phyloP scores from a whole-genome alignment of 2,797 vertebrate species.

The Toxotes lorentzi region DNA sequence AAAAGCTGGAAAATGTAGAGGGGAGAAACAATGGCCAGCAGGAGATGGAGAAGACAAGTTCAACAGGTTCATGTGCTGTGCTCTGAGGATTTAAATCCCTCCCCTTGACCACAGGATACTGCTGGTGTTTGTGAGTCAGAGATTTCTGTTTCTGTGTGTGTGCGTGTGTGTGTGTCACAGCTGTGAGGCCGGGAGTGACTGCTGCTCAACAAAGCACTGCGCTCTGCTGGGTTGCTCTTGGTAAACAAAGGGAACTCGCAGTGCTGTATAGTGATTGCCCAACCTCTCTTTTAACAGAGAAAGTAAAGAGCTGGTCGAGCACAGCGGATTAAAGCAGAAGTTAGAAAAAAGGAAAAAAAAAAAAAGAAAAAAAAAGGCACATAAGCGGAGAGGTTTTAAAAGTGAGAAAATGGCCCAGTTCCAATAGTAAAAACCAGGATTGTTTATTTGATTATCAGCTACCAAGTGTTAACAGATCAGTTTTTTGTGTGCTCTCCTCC shows the following conservation, averaged over 20 bases:
- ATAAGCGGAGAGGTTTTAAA: constrained; percentile 20
- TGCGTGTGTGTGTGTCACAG: constrained; percentile 76
- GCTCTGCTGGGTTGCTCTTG: constrained; percentile 82
- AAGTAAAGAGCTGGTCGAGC: constrained; percentile 63
- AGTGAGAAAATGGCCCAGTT: constrained; percentile 34
- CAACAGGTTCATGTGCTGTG: constrained; percentile 83
- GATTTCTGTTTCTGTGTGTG: constrained; percentile 71
- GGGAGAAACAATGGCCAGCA: constrained; percentile 75
- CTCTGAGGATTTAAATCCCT: constrained; percentile 82
- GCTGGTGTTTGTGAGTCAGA: constrained; percentile 84
- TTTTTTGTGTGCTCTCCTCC: constrained; percentile 49
- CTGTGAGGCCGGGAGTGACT: constrained; percentile 85
- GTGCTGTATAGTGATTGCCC: constrained; percentile 74
- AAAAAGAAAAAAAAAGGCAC: constrained; percentile 1
- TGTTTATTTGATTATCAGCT: constrained; percentile 43
- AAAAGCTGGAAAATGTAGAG: constrained; percentile 56
- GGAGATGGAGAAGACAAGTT: constrained; percentile 82
- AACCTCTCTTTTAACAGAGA: constrained; percentile 71
- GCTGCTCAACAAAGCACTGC: constrained; percentile 83
- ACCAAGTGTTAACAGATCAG: constrained; percentile 56
- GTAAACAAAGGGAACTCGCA: constrained; percentile 85
- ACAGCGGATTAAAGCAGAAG: constrained; percentile 53
- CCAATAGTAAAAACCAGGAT: constrained; percentile 14
- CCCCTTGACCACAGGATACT: constrained; percentile 87
- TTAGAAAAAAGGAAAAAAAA: background rate